Evolutionary conservation across 2,797 vertebrate genomes (phyloP).

Genomic region (Typhlichthys subterraneus): DNA sequence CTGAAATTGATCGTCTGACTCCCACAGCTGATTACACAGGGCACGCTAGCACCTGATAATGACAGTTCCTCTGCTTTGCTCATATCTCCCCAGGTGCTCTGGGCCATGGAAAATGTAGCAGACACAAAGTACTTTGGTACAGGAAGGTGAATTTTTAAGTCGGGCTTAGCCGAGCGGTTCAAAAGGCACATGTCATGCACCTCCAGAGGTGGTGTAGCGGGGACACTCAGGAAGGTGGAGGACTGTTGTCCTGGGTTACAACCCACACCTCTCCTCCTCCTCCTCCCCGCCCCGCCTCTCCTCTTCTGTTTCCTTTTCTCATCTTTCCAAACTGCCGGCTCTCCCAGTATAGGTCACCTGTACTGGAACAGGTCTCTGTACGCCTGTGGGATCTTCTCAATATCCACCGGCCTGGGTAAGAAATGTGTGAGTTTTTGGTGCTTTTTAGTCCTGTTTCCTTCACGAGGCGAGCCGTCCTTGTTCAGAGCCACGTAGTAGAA

Average conservation of each 20-base stretch:
- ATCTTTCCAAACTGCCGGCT: conserved; percentile 24
- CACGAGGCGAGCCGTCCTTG: conserved; percentile 96
- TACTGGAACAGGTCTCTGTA: conserved; percentile 95
- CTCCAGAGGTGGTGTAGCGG: conserved; percentile 41
- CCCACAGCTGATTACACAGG: conserved; percentile 16
- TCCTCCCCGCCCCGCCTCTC: conserved; percentile 27
- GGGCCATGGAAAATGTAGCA: conserved; percentile 50
- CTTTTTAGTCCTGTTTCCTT: conserved; percentile 96
- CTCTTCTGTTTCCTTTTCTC: conserved; percentile 13
- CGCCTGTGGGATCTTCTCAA: conserved; percentile 91
- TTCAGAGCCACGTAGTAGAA: conserved; percentile 97
- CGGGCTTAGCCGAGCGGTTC: conserved; percentile 46
- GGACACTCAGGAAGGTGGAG: conserved; percentile 11
- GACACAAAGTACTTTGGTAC: conserved; percentile 55
- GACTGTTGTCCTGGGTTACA: conserved; percentile 52
- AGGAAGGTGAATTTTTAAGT: conserved; percentile 71
- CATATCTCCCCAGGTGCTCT: conserved; percentile 35
- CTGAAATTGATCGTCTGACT: conserved; percentile 23
- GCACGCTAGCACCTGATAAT: conserved; percentile 38
- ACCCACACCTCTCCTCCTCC: conserved; percentile 32
- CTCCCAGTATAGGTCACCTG: conserved; percentile 83
- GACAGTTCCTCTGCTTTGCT: conserved; percentile 23
- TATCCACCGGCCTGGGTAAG: conserved; percentile 92
- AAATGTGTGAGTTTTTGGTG: conserved; percentile 99
- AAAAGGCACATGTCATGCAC: conserved; percentile 45